A percentile compares a stretch with the other conserved stretches of the same genome.
Evolutionary conservation across 2,797 vertebrate species (phyloP).

Genomic region (Poecilia velifera): DNA sequence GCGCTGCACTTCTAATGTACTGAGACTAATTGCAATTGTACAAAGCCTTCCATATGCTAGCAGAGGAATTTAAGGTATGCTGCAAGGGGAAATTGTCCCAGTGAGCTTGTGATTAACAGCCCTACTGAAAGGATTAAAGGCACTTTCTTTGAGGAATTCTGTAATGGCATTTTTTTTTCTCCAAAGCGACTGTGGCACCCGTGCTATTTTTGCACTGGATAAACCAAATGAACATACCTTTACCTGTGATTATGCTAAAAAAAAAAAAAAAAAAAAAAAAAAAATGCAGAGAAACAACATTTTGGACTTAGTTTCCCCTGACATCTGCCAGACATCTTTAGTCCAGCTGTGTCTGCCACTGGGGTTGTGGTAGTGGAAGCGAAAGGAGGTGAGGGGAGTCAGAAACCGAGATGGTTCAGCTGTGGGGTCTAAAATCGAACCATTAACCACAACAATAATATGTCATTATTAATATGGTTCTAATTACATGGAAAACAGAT

Average conservation of each 20-base stretch:
- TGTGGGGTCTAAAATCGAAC: conserved; percentile 5
- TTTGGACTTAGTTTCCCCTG: conserved; percentile 69
- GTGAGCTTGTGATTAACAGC: conserved; percentile 77
- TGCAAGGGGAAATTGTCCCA: conserved; percentile 60
- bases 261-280: too few relatives aligned
- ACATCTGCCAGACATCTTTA: conserved; percentile 85
- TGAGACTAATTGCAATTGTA: conserved; percentile 54
- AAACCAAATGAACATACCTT: conserved; percentile 58
- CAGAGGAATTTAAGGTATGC: conserved; percentile 72
- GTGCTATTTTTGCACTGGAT: conserved; percentile 59
- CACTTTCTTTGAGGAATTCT: conserved; percentile 59
- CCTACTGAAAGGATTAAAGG: conserved; percentile 70
- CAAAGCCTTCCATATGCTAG: conserved; percentile 43
- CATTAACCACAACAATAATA: conserved; percentile 20
- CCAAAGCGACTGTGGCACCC: conserved; percentile 60
- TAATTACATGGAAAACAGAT: conserved; percentile 39
- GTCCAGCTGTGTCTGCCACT: conserved; percentile 68
- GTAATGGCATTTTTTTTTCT: conserved; percentile 48
- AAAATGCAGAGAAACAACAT: conserved; percentile 70
- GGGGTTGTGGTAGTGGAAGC: conserved; percentile 42
- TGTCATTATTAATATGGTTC: conserved; percentile 25
- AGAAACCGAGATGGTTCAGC: conserved; percentile 14
- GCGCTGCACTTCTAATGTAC: conserved; percentile 44
- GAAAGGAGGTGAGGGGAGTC: conserved; percentile 31
- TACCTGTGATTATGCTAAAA: conserved; percentile 59